Evolutionary conservation across 2,797 vertebrate species (phyloP), one percentile per base, ranked within the genome.

Genomic region (Furcifer pardalis): DNA sequence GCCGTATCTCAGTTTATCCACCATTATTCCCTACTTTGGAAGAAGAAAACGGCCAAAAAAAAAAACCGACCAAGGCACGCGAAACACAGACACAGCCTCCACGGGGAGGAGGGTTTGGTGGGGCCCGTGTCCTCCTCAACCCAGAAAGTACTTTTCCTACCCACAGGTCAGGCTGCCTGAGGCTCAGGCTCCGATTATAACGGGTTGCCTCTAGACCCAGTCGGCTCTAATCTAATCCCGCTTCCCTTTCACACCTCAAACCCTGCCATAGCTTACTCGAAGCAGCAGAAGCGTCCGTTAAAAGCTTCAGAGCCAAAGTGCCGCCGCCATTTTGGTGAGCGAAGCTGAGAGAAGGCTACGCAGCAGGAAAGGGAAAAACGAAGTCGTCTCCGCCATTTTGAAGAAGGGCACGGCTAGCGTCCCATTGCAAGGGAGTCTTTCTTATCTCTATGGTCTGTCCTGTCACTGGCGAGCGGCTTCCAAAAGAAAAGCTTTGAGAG

Each of bases 291-390:
- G 52, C 17, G 40, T 21, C 79, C 63, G 60, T 77, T 66, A 85
- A n/a, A 56, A 30, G 25, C 5, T n/a, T 15, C 4, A 2, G 56
- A 30, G 65, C 65, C 63, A 30, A 27, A n/a, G 60, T 23, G 46
- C 71, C 21, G 79, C 87, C 92, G 89, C 87, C 90, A 89, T 91
- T 83, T 87, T 87, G 66, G 74, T 49, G 65, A 49, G 30, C 37
- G 66, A 56, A 25, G 3, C 75, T 62, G 83, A 77, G 69, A 65
- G 81, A 84, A 32, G 63, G 13, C 84, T 77, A 91, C 86, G 87
- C 83, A 76, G 60, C 68, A 42, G 30, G 52, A 59, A 69, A 79
- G 46, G 25, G 71, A 37, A 49, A 5, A 40, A 8, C 60, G 77
- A 83, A 17, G 68, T 49, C 76, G 21, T 80, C 27, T 49, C 83